Conservation (phyloP, 2,797 vertebrate genomes). For the Sphaeramia orbicularis region DNA sequence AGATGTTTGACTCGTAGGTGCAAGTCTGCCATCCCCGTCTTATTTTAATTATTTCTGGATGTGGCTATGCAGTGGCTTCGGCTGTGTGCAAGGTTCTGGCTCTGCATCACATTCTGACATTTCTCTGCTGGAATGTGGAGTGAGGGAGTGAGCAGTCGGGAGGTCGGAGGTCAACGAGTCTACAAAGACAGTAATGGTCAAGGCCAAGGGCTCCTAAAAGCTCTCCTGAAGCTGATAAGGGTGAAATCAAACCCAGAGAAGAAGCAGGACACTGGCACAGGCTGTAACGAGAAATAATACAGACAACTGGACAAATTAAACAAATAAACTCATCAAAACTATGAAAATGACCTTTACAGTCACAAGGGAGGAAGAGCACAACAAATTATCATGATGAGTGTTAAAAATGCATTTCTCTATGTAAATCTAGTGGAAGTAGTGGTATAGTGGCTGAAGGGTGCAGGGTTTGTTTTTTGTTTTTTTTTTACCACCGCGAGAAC, state of each 20-base stretch:
- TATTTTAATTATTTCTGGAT: slow-evolving; percentile 50
- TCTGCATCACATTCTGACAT: slow-evolving; percentile 59
- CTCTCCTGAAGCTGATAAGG: slow-evolving; percentile 7
- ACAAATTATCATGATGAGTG: background rate
- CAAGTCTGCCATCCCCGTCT: slow-evolving; percentile 32
- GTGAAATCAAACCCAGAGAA: background rate
- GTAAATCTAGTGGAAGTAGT: background rate
- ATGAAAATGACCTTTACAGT: background rate
- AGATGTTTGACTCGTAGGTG: slow-evolving; percentile 50
- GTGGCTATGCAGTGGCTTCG: slow-evolving; percentile 31
- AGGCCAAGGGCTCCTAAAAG: slow-evolving; percentile 10
- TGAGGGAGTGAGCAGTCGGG: slow-evolving; percentile 46
- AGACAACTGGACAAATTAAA: background rate
- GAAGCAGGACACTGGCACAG: background rate
- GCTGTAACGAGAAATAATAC: background rate
- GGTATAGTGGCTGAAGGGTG: too few species aligned
- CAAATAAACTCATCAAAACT: background rate
- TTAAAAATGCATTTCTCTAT: background rate
- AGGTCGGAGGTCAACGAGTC: slow-evolving; percentile 60
- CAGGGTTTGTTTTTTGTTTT: too few species aligned
- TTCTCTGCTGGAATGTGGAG: slow-evolving; percentile 66
- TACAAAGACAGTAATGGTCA: slow-evolving; percentile 22
- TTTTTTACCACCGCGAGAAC: too few species aligned
- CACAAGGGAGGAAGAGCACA: background rate
- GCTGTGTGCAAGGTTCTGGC: slow-evolving; percentile 22